phyloP scores from a whole-genome alignment of 2,888 invertebrate genomes.

The Xestia c-nigrum region DNA sequence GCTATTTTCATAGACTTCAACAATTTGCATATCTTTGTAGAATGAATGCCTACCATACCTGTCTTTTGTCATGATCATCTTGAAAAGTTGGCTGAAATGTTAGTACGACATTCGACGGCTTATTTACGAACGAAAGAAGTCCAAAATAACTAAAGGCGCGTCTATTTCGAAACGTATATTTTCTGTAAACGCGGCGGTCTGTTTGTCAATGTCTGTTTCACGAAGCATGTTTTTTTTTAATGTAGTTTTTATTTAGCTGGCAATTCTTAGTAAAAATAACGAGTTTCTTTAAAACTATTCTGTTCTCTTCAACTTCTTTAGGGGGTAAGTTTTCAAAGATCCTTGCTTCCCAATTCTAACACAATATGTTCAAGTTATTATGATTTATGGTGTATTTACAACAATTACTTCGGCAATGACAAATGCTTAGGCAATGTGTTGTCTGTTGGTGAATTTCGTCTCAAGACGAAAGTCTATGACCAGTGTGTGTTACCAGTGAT shows the following conservation, averaged over 20 bases:
- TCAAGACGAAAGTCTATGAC: too few relatives aligned
- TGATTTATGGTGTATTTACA: background rate
- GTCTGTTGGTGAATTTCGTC: too few relatives aligned
- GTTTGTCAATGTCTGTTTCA: constrained; percentile 38
- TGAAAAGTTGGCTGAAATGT: background rate
- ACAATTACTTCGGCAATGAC: too few relatives aligned
- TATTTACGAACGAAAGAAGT: constrained; percentile 10
- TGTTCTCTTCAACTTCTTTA: background rate
- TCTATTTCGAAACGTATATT: constrained; percentile 49
- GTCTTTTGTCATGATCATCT: background rate
- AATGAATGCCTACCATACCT: background rate
- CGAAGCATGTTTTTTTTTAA: constrained; percentile 8
- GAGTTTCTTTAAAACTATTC: background rate
- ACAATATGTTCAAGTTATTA: background rate
- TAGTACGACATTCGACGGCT: background rate
- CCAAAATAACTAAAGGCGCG: constrained; percentile 41
- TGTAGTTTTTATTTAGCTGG: constrained; percentile 1
- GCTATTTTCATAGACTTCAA: background rate
- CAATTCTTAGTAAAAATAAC: background rate
- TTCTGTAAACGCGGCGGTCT: constrained; percentile 27
- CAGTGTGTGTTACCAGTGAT: too few relatives aligned
- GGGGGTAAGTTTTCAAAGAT: background rate
- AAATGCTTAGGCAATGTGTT: too few relatives aligned
- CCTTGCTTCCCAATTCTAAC: background rate
- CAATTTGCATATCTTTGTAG: background rate